Evolutionary conservation across 2,888 invertebrate species (phyloP), one percentile per base, ranked within the genome.

Genomic region (Eulithis testata): DNA sequence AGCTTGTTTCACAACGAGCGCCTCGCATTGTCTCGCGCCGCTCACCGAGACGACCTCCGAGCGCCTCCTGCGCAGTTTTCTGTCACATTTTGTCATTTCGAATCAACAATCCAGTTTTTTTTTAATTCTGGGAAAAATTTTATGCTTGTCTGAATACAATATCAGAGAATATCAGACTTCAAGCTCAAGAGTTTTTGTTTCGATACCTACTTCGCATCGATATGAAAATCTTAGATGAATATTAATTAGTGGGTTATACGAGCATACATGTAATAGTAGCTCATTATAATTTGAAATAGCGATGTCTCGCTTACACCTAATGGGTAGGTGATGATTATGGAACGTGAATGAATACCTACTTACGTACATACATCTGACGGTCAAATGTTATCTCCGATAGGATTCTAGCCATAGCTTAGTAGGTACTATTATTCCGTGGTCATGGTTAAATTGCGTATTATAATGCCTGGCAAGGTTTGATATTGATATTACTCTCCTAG

Each of bases 1-100:
- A 77, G 84, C 82, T 80, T 81, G 85, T 91, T 91, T 88, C 92
- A 87, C 89, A 92, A 92, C 87, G 80, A 81, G 84, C 87, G 86
- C 87, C 90, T 89, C 88, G 90, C 85, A 91, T 92, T 92, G 91
- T 93, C 90, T 91, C 87, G 87, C 86, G 89, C 92, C 91, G 88
- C 88, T 92, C 92, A 91, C 92, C 84, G 86, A 85, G 86, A 85
- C 88, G 90, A 88, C 91, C 91, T 90, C 89, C 87, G 87, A 73
- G 70, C 74, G 78, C 72, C 78, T 76, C 78, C 74, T 76, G 80
- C 76, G 79, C 78, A 78, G 81, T 82, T 86, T 86, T 86, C 85
- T 84, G 85, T 80, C 83, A 82, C 80, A 82, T 81, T 85, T 84
- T 81, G 78, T 78, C 74, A 74, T 73, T 63, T 65, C 66, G 51